These are phyloP conservation scores for Phaedon cochleariae DNA, from an alignment of 2,888 invertebrate species.

Conservation along the genomic window DNA sequence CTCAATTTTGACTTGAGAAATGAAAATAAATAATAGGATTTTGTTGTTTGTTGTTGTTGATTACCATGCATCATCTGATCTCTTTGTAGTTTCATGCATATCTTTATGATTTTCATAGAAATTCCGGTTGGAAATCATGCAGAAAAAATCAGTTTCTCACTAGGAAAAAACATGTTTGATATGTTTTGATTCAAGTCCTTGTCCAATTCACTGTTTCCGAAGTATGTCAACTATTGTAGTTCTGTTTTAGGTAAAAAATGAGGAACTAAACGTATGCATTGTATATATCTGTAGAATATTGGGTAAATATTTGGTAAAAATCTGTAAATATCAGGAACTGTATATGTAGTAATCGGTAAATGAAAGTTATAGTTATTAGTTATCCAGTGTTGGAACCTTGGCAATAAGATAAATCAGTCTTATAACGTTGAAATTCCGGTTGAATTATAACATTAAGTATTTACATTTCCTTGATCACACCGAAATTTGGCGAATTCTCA, in stretches of 20 bases:
- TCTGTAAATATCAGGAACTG: slow-evolving; percentile 64
- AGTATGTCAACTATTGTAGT: slow-evolving; percentile 7
- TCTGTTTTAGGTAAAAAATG: slow-evolving; percentile 22
- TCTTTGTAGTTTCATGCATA: no score
- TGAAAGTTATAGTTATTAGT: slow-evolving; percentile 47
- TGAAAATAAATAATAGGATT: no score
- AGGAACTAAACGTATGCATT: slow-evolving; percentile 55
- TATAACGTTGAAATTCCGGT: slow-evolving; percentile 53
- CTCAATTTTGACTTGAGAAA: no score
- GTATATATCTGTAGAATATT: slow-evolving; percentile 56
- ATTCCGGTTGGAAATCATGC: no score
- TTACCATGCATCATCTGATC: no score
- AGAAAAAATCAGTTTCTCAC: no score
- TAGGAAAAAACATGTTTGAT: no score
- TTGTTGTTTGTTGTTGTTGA: no score
- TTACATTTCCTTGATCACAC: slow-evolving; percentile 30
- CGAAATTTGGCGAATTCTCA: slow-evolving; percentile 49
- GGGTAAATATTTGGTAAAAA: slow-evolving; percentile 62
- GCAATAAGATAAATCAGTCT: slow-evolving; percentile 63
- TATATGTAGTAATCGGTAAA: slow-evolving; percentile 53
- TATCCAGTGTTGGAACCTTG: slow-evolving; percentile 57
- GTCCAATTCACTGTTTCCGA: not conserved
- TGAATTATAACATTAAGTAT: slow-evolving; percentile 33
- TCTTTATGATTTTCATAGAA: no score
- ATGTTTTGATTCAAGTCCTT: no score